phyloP scores from a whole-genome alignment of 2,888 invertebrate species.

The Mythimna impura region DNA sequence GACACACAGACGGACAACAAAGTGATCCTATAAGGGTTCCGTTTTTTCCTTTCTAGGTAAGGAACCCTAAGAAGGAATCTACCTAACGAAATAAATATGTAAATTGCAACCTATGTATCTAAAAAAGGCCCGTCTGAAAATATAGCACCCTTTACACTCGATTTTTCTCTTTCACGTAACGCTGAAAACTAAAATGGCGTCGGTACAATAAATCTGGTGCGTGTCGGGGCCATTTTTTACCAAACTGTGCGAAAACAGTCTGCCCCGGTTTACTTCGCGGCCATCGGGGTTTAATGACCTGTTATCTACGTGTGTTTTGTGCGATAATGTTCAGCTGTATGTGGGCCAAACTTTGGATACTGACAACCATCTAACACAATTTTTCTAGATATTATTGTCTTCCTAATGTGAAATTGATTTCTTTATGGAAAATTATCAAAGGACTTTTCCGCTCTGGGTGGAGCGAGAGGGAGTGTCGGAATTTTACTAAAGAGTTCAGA shows the following conservation, averaged over 20 bases:
- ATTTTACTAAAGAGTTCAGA: too few species aligned
- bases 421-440: too few species aligned
- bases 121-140: constrained; percentile 15
- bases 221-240: constrained; percentile 53
- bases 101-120: constrained; percentile 7
- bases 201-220: constrained; percentile 53
- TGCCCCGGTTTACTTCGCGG: constrained; percentile 23
- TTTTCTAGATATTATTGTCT: too few species aligned
- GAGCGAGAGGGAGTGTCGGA: too few species aligned
- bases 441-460: too few species aligned
- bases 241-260: constrained; percentile 41
- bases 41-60: too few species aligned
- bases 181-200: constrained; percentile 54
- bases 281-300: constrained; percentile 60
- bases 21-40: too few species aligned
- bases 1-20: too few species aligned
- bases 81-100: constrained; percentile 33
- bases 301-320: constrained; percentile 40
- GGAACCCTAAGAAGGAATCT: too few species aligned
- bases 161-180: constrained; percentile 34
- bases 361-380: too few species aligned
- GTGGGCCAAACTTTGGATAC: not conserved
- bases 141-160: constrained; percentile 17
- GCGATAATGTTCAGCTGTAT: constrained; percentile 12
- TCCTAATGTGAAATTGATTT: too few species aligned